A percentile compares a stretch with the other conserved stretches of the same genome.
Conservation (phyloP, 2,888 invertebrate genomes). For the Cheilosia pagana region DNA sequence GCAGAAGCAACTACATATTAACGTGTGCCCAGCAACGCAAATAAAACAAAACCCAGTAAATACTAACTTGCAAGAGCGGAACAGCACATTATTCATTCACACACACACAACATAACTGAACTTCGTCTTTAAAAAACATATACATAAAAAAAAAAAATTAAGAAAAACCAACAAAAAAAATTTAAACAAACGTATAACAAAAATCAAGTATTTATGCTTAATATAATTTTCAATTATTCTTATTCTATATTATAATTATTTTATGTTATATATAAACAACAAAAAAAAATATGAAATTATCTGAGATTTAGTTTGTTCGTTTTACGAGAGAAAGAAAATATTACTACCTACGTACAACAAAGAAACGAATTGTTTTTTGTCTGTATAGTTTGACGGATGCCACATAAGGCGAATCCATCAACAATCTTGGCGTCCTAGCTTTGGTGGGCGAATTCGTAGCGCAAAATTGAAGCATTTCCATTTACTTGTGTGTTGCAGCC, state of each 20-base stretch:
- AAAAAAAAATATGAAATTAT: slow-evolving; percentile 62
- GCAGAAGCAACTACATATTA: slow-evolving; percentile 61
- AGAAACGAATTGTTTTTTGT: slow-evolving; percentile 12
- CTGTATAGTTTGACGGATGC: not conserved
- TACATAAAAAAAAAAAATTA: slow-evolving; percentile 31
- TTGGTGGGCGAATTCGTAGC: too few relatives aligned
- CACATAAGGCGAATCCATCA: too few relatives aligned
- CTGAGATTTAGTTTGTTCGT: slow-evolving; percentile 56
- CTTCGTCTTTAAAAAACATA: slow-evolving; percentile 67
- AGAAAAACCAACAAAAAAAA: slow-evolving; percentile 52
- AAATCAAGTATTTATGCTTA: slow-evolving; percentile 77
- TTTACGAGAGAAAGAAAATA: slow-evolving; percentile 49
- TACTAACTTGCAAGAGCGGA: slow-evolving; percentile 68
- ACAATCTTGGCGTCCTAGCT: too few relatives aligned
- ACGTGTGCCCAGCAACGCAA: slow-evolving; percentile 37
- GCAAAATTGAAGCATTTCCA: too few relatives aligned
- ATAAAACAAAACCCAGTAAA: slow-evolving; percentile 38
- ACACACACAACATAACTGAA: slow-evolving; percentile 66
- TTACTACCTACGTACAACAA: slow-evolving; percentile 58
- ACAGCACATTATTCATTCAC: slow-evolving; percentile 73
- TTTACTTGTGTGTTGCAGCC: too few relatives aligned
- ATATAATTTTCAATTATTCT: slow-evolving; percentile 77
- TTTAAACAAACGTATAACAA: slow-evolving; percentile 72
- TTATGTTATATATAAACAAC: slow-evolving; percentile 75
- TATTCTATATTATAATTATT: slow-evolving; percentile 76